Conservation (phyloP, 2,888 invertebrate species). For the Lasioglossum villosulum region DNA sequence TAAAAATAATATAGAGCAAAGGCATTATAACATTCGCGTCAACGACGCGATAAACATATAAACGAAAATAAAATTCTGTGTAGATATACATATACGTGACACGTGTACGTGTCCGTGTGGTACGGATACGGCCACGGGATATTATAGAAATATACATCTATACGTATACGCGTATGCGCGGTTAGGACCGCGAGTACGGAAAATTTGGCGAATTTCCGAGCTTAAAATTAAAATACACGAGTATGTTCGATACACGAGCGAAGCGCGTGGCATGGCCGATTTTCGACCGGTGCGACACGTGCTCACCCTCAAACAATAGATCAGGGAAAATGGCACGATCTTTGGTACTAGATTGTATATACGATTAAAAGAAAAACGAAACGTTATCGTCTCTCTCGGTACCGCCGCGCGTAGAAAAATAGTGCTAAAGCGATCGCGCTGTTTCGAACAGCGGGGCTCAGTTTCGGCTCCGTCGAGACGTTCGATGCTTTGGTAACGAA, state of each 20-base stretch:
- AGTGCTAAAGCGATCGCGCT: neutral
- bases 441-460: neutral
- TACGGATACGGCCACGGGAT: neutral
- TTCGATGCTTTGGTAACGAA: slow-evolving; percentile 14
- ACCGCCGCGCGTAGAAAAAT: neutral
- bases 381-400: neutral
- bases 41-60: slow-evolving; percentile 32
- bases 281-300: neutral
- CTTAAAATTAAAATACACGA: slow-evolving; percentile 71
- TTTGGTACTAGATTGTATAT: neutral
- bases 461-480: slow-evolving; percentile 3
- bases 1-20: slow-evolving; percentile 46
- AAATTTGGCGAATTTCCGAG: slow-evolving; percentile 71
- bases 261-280: neutral
- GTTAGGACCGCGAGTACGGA: neutral
- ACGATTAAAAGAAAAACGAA: neutral
- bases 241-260: slow-evolving; percentile 74
- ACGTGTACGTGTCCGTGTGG: neutral
- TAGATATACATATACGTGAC: slow-evolving; percentile 28
- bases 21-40: slow-evolving; percentile 47
- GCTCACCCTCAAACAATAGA: neutral
- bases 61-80: slow-evolving; percentile 52
- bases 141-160: slow-evolving; percentile 24
- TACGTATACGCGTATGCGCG: neutral
- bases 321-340: slow-evolving; percentile 43